phyloP scores from a whole-genome alignment of 2,797 vertebrate species.

The Neosalanx taihuensis region DNA sequence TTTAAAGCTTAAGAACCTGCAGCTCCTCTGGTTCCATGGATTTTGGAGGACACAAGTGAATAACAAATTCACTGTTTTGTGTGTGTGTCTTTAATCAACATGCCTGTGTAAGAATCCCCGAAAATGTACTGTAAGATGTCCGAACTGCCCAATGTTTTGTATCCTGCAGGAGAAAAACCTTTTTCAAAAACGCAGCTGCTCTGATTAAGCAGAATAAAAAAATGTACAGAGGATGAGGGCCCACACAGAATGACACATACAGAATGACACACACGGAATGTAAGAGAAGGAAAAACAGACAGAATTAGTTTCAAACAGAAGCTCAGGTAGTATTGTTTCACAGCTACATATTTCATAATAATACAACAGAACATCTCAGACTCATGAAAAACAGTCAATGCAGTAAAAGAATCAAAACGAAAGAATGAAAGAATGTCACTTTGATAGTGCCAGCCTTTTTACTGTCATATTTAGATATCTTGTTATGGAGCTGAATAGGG shows the following conservation, averaged over 20 bases:
- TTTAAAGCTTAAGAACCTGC: background rate
- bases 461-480: constrained; percentile 8
- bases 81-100: constrained; percentile 27
- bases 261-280: constrained; percentile 28
- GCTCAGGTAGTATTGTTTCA: background rate
- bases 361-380: background rate
- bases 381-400: background rate
- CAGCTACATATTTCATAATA: background rate
- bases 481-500: constrained; percentile 3
- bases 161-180: constrained; percentile 28
- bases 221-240: constrained; percentile 30
- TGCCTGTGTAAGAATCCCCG: constrained; percentile 14
- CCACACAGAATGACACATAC: constrained; percentile 34
- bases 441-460: background rate
- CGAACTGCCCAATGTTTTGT: constrained; percentile 37
- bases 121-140: constrained; percentile 28
- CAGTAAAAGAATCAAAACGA: background rate
- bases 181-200: constrained; percentile 44
- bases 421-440: background rate
- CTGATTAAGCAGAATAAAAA: constrained; percentile 36
- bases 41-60: background rate
- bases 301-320: background rate
- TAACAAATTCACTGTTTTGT: constrained; percentile 26
- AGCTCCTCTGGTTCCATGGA: background rate
- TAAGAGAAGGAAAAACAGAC: background rate